A percentile compares a stretch with the other conserved stretches of the same genome.
phyloP scores from a whole-genome alignment of 2,113 vertebrate species.

The Scomber japonicus region DNA sequence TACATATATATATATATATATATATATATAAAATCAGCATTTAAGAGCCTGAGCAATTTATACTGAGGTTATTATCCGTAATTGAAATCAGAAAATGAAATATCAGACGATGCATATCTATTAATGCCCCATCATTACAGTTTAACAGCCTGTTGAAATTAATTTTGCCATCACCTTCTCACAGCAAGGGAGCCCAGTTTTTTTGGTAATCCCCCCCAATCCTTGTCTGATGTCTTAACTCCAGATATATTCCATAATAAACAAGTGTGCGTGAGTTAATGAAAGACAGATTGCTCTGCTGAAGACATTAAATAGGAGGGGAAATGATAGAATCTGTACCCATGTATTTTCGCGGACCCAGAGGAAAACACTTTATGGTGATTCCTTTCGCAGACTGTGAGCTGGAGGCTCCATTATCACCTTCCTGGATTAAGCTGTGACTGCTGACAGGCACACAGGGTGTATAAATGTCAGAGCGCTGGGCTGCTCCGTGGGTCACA shows the following conservation, averaged over 20 bases:
- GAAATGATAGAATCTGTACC: slow-evolving; percentile 55
- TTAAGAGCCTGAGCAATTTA: not conserved
- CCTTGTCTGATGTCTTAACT: not conserved
- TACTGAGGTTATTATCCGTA: not conserved
- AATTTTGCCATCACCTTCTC: not conserved
- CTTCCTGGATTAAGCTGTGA: slow-evolving; percentile 62
- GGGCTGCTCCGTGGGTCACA: slow-evolving; percentile 26
- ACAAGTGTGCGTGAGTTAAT: slow-evolving; percentile 64
- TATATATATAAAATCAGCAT: not conserved
- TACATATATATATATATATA: fast-evolving
- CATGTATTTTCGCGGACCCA: slow-evolving; percentile 47
- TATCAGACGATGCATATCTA: not conserved
- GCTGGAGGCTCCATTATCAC: slow-evolving; percentile 72
- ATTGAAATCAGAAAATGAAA: slow-evolving; percentile 33
- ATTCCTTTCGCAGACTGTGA: slow-evolving; percentile 71
- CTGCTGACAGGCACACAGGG: slow-evolving; percentile 59
- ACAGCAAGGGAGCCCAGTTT: not conserved
- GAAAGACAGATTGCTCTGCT: slow-evolving; percentile 71
- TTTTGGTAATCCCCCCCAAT: not conserved
- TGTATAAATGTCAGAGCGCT: slow-evolving; percentile 45
- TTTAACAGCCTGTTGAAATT: not conserved
- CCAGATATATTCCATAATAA: slow-evolving; percentile 42
- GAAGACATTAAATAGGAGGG: slow-evolving; percentile 69
- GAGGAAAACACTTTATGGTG: slow-evolving; percentile 65
- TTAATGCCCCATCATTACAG: not conserved